A percentile compares a stretch with the other conserved stretches of the same genome.
Evolutionary conservation across 2,113 vertebrate species (phyloP).

Genomic region (Cygnus atratus): DNA sequence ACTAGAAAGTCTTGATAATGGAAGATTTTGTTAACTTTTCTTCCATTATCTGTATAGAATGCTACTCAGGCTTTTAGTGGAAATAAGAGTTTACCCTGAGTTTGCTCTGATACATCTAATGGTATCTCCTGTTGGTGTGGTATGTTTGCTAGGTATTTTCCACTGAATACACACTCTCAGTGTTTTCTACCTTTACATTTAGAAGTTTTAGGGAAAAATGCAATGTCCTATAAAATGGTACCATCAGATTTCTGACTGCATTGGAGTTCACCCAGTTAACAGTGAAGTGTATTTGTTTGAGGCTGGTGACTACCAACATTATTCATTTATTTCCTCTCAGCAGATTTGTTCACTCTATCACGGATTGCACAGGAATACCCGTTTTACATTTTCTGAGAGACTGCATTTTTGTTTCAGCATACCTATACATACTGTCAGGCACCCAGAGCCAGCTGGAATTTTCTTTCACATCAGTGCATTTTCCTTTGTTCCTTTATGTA

Average conservation of each 20-base stretch:
- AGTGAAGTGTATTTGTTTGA: not conserved
- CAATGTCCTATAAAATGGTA: not conserved
- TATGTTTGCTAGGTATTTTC: not conserved
- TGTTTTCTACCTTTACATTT: not conserved
- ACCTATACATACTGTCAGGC: not conserved
- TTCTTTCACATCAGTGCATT: not conserved
- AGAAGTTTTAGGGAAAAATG: not conserved
- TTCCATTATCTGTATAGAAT: not conserved
- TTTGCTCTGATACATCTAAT: not conserved
- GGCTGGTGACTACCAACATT: not conserved
- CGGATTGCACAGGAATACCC: not conserved
- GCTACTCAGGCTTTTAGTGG: not conserved
- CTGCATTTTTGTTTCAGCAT: not conserved
- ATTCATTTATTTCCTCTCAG: not conserved
- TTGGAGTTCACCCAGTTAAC: not conserved
- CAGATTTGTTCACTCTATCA: not conserved
- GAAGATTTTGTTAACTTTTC: not conserved
- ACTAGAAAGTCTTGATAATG: not conserved
- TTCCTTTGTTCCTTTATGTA: not conserved
- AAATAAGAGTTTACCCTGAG: not conserved
- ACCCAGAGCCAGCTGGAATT: not conserved
- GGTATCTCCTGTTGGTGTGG: rapidly evolving
- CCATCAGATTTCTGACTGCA: not conserved
- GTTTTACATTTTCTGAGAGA: not conserved
- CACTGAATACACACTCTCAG: not conserved